A percentile compares a stretch with the other conserved stretches of the same genome.
phyloP scores from a whole-genome alignment of 2,797 vertebrate species.

The Chlorospingus flavigularis region DNA sequence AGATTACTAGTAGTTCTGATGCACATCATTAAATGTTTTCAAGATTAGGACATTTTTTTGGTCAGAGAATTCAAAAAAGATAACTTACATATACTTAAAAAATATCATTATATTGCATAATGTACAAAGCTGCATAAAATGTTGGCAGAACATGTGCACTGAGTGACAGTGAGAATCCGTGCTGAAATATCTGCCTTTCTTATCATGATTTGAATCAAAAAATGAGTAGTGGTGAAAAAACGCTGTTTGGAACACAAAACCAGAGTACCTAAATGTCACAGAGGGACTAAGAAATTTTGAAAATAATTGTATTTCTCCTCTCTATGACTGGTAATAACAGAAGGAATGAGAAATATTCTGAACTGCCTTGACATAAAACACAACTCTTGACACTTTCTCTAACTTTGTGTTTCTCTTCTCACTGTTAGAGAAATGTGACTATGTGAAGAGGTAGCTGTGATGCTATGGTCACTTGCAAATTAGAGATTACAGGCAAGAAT shows the following conservation, averaged over 20 bases:
- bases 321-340: not conserved
- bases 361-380: not conserved
- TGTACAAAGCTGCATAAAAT: not conserved
- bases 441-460: not conserved
- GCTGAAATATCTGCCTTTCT: not conserved
- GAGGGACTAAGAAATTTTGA: not conserved
- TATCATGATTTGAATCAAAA: not conserved
- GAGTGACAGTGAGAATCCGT: not conserved
- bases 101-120: not conserved
- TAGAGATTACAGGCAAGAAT: not conserved
- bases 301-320: not conserved
- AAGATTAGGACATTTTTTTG: not conserved
- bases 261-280: not conserved
- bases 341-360: not conserved
- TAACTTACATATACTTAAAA: not conserved
- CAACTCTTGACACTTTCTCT: not conserved
- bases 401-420: not conserved
- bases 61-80: not conserved
- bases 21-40: not conserved
- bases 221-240: not conserved
- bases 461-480: not conserved
- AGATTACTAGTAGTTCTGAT: not conserved
- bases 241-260: not conserved
- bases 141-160: not conserved
- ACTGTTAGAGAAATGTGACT: not conserved